These are phyloP conservation scores for Rhinogobius similis DNA, from an alignment of 2,113 vertebrate species.

Conservation along the genomic window DNA sequence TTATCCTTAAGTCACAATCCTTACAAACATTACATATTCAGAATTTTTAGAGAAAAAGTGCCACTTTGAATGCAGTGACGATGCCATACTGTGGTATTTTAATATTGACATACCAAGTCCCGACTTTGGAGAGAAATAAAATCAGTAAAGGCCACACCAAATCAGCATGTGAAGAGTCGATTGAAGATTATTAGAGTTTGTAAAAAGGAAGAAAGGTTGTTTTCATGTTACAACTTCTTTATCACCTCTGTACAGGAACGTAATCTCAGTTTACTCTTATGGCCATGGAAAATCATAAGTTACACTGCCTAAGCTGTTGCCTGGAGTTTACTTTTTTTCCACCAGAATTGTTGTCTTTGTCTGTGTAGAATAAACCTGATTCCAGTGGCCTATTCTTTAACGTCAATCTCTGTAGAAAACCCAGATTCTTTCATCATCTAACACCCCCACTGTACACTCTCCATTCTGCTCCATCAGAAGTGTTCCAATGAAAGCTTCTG, in stretches of 20 bases:
- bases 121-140: too few species aligned
- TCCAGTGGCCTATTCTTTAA: conserved; percentile 1
- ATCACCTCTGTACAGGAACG: not conserved
- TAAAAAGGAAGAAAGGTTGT: too few species aligned
- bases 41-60: not conserved
- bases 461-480: conserved; percentile 56
- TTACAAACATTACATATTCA: not conserved
- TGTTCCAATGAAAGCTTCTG: conserved; percentile 50
- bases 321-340: not conserved
- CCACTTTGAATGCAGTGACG: too few species aligned
- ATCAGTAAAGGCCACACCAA: too few species aligned
- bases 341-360: not conserved
- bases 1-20: not conserved
- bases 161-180: too few species aligned
- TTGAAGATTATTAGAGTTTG: too few species aligned
- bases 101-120: too few species aligned
- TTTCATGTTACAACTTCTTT: too few species aligned
- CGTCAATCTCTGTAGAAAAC: not conserved
- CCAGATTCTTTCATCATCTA: not conserved
- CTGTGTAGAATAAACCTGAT: not conserved
- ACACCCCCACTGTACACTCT: conserved; percentile 40
- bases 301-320: too few species aligned
- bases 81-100: too few species aligned
- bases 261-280: too few species aligned
- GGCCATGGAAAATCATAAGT: too few species aligned